Evolutionary conservation across 2,797 vertebrate genomes (phyloP).

Genomic region (Schizothorax lantsangensis): DNA sequence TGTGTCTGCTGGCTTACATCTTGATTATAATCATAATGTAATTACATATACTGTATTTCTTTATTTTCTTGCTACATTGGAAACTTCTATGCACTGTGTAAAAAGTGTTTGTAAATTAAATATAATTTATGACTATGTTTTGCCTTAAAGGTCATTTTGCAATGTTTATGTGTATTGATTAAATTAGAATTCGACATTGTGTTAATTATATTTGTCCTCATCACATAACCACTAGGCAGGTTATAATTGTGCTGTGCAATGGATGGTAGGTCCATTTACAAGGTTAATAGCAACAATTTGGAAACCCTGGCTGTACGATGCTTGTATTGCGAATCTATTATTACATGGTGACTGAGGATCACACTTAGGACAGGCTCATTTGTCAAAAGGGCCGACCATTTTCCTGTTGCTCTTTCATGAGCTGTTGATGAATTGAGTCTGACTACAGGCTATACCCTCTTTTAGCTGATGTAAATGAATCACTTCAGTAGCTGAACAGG

Average conservation of each 20-base stretch:
- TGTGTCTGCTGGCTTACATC: background rate
- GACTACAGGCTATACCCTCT: conserved; percentile 64
- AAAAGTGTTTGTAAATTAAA: background rate
- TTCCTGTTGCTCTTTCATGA: conserved; percentile 34
- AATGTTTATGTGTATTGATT: background rate
- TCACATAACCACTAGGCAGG: conserved; percentile 15
- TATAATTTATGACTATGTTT: background rate
- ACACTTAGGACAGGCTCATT: conserved; percentile 22
- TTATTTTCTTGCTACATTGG: background rate
- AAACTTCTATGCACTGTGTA: background rate
- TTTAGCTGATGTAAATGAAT: conserved; percentile 73
- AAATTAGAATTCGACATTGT: background rate
- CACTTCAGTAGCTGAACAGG: conserved; percentile 70
- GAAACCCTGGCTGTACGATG: conserved; percentile 9
- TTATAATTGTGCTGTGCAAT: conserved; percentile 6
- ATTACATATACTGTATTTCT: background rate
- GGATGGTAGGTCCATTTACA: conserved; percentile 18
- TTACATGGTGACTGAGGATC: conserved; percentile 43
- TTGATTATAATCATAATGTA: background rate
- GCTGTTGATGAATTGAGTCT: conserved; percentile 71
- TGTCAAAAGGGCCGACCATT: conserved; percentile 38
- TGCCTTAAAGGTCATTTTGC: background rate
- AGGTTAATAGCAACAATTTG: conserved; percentile 42
- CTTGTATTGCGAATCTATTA: conserved; percentile 31
- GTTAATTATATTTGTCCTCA: background rate